Evolutionary conservation across 2,113 vertebrate species (phyloP).

Genomic region (Pollimyrus isidori): DNA sequence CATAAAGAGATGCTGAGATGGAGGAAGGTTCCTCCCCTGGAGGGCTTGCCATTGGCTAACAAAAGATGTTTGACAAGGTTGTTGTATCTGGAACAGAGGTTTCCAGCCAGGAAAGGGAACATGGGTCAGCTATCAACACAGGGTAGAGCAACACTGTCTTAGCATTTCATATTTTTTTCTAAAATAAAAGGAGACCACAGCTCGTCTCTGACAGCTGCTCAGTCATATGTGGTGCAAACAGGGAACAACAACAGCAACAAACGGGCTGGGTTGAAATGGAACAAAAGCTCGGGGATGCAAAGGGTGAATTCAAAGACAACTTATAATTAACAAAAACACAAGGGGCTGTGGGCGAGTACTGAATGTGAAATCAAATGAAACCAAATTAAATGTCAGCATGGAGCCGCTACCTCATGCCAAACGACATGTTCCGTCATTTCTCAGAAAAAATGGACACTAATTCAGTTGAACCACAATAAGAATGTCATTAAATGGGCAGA

Average conservation of each 20-base stretch:
- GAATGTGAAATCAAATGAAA: neutral
- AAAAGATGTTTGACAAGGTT: neutral
- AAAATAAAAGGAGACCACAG: neutral
- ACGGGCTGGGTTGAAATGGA: neutral
- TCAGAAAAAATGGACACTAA: neutral
- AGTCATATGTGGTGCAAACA: neutral
- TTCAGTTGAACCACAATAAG: neutral
- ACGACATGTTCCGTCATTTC: neutral
- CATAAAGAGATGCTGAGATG: neutral
- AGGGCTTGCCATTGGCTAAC: neutral
- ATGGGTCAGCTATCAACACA: neutral
- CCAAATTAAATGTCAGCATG: constrained; percentile 3
- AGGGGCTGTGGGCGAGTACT: neutral
- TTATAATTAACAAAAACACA: neutral
- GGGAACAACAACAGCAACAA: neutral
- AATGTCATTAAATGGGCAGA: neutral
- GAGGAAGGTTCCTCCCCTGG: neutral
- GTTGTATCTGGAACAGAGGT: neutral
- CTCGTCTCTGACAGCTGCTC: neutral
- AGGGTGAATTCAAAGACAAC: neutral
- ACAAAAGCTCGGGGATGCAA: neutral
- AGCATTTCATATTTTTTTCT: neutral
- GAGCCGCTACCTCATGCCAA: neutral
- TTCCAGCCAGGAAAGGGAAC: neutral
- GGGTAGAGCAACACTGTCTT: neutral